phyloP scores from a whole-genome alignment of 2,888 invertebrate species.

The Plagiodera versicolora region DNA sequence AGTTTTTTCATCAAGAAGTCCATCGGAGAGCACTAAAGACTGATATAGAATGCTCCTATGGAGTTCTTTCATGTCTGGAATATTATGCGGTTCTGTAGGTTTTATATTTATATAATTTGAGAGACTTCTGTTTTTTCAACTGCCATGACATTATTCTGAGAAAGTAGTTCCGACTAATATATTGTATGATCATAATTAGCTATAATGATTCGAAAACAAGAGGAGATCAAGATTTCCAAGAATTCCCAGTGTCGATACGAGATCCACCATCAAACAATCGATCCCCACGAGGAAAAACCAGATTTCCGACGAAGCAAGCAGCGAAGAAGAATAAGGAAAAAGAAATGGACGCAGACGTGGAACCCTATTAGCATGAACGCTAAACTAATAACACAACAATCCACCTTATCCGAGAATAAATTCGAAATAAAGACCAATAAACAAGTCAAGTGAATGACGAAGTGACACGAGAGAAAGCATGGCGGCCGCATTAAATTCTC shows the following conservation, averaged over 20 bases:
- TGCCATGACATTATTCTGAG: too few relatives aligned
- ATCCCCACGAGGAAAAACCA: neutral
- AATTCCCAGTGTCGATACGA: neutral
- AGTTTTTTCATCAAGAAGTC: too few relatives aligned
- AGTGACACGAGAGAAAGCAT: slow-evolving; percentile 29
- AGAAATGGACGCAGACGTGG: slow-evolving; percentile 8
- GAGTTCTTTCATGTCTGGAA: too few relatives aligned
- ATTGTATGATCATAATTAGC: too few relatives aligned
- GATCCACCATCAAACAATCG: neutral
- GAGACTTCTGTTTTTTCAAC: too few relatives aligned
- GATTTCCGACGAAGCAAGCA: neutral
- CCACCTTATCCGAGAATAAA: slow-evolving; percentile 24
- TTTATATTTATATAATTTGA: too few relatives aligned
- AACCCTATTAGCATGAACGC: slow-evolving; percentile 15
- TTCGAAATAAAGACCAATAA: slow-evolving; percentile 29
- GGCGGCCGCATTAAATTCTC: slow-evolving; percentile 28
- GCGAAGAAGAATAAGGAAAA: slow-evolving; percentile 4
- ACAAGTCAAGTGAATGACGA: slow-evolving; percentile 30
- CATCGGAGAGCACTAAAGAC: too few relatives aligned
- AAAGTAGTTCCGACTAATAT: too few relatives aligned
- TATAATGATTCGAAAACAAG: too few relatives aligned
- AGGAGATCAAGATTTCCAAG: too few relatives aligned
- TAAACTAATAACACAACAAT: slow-evolving; percentile 16
- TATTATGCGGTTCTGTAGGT: too few relatives aligned
- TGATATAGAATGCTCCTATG: too few relatives aligned